Evolutionary conservation across 2,797 vertebrate species (phyloP).

Genomic region (Myotis pilosus): DNA sequence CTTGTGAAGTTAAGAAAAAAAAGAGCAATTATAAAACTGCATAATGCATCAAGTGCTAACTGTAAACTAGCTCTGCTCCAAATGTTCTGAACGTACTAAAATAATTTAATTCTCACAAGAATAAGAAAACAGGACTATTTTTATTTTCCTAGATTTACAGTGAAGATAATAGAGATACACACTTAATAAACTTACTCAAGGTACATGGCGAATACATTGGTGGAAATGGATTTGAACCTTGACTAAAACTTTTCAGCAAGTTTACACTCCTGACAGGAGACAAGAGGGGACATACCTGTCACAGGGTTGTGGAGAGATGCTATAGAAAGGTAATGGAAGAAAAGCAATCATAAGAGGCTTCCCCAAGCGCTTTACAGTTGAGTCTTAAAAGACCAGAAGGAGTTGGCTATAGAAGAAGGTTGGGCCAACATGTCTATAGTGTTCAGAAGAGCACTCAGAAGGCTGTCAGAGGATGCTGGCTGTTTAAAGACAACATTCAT

Average conservation of each 20-base stretch:
- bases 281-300: background rate
- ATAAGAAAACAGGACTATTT: background rate
- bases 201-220: background rate
- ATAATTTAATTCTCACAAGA: background rate
- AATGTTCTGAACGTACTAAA: background rate
- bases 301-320: background rate
- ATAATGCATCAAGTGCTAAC: background rate
- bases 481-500: background rate
- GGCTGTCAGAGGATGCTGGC: fast-evolving
- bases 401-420: background rate
- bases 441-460: background rate
- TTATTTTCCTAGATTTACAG: background rate
- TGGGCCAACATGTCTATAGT: background rate
- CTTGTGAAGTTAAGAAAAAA: background rate
- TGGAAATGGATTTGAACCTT: background rate
- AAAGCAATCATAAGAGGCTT: background rate
- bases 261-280: background rate
- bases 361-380: background rate
- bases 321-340: background rate
- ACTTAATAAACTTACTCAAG: background rate
- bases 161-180: background rate
- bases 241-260: background rate
- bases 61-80: background rate
- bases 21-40: background rate
- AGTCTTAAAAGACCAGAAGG: background rate